A percentile compares a stretch with the other conserved stretches of the same genome.
Conservation (phyloP, 2,797 vertebrate species). For the Oreortyx pictus region DNA sequence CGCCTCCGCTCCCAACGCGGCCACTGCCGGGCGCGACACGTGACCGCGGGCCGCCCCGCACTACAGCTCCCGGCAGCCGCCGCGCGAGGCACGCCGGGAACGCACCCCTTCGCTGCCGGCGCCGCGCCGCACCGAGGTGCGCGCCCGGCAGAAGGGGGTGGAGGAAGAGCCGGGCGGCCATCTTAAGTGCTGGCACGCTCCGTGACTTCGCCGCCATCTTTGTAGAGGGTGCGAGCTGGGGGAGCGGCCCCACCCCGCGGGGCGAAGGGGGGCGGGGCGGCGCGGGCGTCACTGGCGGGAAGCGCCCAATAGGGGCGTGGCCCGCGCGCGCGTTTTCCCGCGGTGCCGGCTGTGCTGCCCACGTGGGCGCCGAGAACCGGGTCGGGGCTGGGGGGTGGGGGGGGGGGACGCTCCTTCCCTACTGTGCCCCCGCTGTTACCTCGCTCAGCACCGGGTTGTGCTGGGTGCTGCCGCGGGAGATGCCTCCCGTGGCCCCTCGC, state of each 20-base stretch:
- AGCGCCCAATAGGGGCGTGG: not conserved
- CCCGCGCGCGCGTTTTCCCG: constrained; percentile 11
- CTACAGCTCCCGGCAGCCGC: constrained; percentile 6
- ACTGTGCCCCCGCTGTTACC: accelerated
- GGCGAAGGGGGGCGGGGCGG: not conserved
- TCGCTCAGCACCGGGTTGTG: not conserved
- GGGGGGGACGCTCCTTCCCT: not conserved
- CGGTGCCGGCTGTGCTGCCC: not conserved
- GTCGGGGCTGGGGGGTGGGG: too few relatives aligned
- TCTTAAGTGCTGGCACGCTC: not conserved
- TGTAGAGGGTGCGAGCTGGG: not conserved
- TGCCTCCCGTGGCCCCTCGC: not conserved
- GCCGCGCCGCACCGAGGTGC: accelerated
- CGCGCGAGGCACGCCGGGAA: not conserved
- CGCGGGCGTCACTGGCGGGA: not conserved
- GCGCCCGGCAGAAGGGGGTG: accelerated
- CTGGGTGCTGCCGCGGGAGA: too few relatives aligned
- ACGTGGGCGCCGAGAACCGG: not conserved
- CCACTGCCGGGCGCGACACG: constrained; percentile 24
- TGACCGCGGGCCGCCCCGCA: not conserved
- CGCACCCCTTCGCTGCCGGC: not conserved
- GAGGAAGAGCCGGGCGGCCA: not conserved
- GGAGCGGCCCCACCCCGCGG: not conserved
- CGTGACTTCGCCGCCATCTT: constrained; percentile 7
- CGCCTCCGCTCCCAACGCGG: constrained; percentile 2